Evolutionary conservation across 1,140 invertebrate species (phyloP), one percentile per base, ranked within the genome.

Genomic region (Eueides isabella): DNA sequence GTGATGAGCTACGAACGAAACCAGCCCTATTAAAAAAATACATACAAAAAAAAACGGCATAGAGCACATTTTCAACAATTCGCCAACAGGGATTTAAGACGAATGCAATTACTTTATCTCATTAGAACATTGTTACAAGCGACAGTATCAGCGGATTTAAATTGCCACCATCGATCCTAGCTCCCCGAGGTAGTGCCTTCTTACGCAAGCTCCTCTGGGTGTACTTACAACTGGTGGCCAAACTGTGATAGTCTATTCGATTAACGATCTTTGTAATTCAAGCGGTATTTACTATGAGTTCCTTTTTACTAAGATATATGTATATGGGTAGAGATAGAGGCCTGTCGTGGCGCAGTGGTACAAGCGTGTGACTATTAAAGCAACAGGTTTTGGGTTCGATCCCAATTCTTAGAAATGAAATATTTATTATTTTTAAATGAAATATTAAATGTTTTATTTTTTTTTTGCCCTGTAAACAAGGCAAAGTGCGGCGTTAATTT

Each of bases 101-200:
- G 61, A 78, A 75, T 75, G 67, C 72, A 75, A 75, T 78, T 72
- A 75, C 65, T 67, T 67, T 72, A 76, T 67, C 74, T 76, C 74
- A 74, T 76, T 38, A 38, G 35, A 38, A 38, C 31, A 33, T 5
- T 38, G 35, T 38, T 74, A 79, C 71, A 55, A 74, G 64, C 29
- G 74, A 74, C 74, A 67, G 72, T 70, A 79, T 79, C 77, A 76
- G 77, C 77, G 69, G 71, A 79, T 79, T 79, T 74, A 76, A 79
- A 79, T 79, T 76, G 74, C 71, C 68, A 35, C 74, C 41, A 79
- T 79, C 66, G 74, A 71, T 76, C 71, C 61, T 44, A 6, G 1
- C 3, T 71, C 73, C 73, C 76, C 4, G 5, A 69, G 76, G 76
- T 69, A 38, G 69, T 61, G 63, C 65, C 73, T 26, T 71, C 77